Conservation (phyloP, 2,888 invertebrate species). For the Andrena fulva region DNA sequence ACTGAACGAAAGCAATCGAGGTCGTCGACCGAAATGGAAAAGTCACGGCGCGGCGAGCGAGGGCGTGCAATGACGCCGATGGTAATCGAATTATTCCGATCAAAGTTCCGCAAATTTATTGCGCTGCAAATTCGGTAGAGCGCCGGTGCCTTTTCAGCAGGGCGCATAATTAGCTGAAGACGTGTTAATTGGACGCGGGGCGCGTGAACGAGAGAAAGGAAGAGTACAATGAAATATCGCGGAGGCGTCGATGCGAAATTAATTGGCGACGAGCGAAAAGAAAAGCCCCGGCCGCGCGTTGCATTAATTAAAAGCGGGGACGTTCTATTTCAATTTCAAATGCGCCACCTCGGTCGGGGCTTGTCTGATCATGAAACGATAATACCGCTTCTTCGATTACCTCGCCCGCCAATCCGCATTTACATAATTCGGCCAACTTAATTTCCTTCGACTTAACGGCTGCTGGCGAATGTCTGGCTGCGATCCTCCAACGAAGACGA, state of each 20-base stretch:
- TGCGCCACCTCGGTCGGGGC: conserved; percentile 4
- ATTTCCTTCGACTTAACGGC: conserved; percentile 59
- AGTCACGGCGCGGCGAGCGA: background rate
- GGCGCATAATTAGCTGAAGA: conserved; percentile 39
- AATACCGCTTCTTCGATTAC: conserved; percentile 64
- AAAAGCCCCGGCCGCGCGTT: conserved; percentile 19
- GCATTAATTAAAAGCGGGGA: conserved; percentile 59
- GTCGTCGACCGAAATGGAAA: background rate
- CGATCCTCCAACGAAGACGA: conserved; percentile 13
- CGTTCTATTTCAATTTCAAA: conserved; percentile 71
- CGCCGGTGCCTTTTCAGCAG: background rate
- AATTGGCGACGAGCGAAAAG: conserved; percentile 42
- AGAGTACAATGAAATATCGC: conserved; percentile 39
- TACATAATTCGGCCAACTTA: conserved; percentile 72
- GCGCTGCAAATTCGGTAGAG: background rate
- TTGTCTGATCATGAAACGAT: conserved; percentile 64
- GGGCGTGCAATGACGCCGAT: background rate
- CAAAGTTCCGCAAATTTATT: conserved; percentile 8
- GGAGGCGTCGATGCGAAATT: conserved; percentile 43
- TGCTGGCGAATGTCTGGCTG: background rate
- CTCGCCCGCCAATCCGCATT: conserved; percentile 65
- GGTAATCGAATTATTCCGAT: background rate
- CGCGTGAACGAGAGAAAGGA: conserved; percentile 5
- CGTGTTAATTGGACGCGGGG: conserved; percentile 42
- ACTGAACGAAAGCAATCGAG: background rate